Percentiles rank a stretch among this genome's conserved stretches.
phyloP scores from a whole-genome alignment of 2,888 invertebrate genomes.

The Drosophila niveifrons region DNA sequence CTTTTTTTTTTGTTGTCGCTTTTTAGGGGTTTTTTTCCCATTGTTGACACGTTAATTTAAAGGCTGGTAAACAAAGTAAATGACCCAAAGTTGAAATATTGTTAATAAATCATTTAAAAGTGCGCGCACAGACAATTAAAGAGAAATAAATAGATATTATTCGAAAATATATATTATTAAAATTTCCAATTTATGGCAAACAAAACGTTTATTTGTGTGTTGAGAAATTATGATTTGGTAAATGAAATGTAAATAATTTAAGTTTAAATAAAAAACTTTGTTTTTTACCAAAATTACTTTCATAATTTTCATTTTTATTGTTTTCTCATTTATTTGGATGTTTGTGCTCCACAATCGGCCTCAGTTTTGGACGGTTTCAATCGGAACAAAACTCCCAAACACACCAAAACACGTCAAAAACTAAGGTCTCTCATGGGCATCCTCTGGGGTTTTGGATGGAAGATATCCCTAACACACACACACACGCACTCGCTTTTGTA shows the following conservation, averaged over 20 bases:
- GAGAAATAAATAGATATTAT: slow-evolving; percentile 28
- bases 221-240: not conserved
- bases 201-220: not conserved
- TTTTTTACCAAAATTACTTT: not conserved
- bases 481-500: not conserved
- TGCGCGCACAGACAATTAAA: slow-evolving; percentile 34
- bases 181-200: not conserved
- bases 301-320: not conserved
- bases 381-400: slow-evolving; percentile 83
- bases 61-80: slow-evolving; percentile 57
- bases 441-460: not conserved
- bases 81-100: slow-evolving; percentile 45
- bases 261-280: not conserved
- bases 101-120: slow-evolving; percentile 58
- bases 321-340: slow-evolving; percentile 31
- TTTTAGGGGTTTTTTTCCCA: slow-evolving; percentile 19
- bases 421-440: slow-evolving; percentile 83
- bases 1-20: not conserved
- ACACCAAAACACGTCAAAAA: slow-evolving; percentile 86
- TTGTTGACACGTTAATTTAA: slow-evolving; percentile 67
- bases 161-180: slow-evolving; percentile 12
- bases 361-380: slow-evolving; percentile 86
- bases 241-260: not conserved
- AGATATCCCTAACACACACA: not conserved
- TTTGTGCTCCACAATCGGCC: slow-evolving; percentile 81